These are phyloP conservation scores for Prolemur simus DNA, from an alignment of 2,113 vertebrate genomes.

Conservation along the genomic window DNA sequence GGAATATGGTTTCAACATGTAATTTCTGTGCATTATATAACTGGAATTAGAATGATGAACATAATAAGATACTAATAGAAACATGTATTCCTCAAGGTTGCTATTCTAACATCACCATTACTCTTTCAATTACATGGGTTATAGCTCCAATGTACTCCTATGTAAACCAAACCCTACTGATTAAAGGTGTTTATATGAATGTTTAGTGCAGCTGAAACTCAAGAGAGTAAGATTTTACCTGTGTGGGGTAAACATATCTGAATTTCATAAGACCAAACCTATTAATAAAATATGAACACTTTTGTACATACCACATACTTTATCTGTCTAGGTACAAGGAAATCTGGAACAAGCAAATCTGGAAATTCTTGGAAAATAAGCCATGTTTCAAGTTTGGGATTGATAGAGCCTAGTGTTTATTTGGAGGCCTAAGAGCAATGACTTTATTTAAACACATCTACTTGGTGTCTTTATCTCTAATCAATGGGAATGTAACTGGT, in stretches of 20 bases:
- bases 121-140: neutral
- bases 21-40: slow-evolving; percentile 59
- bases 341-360: neutral
- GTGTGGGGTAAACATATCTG: neutral
- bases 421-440: neutral
- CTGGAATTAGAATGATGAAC: slow-evolving; percentile 26
- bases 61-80: slow-evolving; percentile 24
- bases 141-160: neutral
- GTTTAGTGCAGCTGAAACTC: neutral
- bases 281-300: neutral
- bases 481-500: neutral
- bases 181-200: neutral
- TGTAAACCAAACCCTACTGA: neutral
- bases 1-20: neutral
- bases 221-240: neutral
- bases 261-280: neutral
- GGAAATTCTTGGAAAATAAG: neutral
- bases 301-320: neutral
- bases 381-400: neutral
- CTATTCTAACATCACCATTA: neutral
- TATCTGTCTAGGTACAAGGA: neutral
- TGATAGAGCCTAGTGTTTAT: neutral
- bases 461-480: neutral
- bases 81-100: neutral
- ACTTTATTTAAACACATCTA: neutral